Evolutionary conservation across 2,797 vertebrate genomes (phyloP).

Genomic region (Malacoctenus gilli): DNA sequence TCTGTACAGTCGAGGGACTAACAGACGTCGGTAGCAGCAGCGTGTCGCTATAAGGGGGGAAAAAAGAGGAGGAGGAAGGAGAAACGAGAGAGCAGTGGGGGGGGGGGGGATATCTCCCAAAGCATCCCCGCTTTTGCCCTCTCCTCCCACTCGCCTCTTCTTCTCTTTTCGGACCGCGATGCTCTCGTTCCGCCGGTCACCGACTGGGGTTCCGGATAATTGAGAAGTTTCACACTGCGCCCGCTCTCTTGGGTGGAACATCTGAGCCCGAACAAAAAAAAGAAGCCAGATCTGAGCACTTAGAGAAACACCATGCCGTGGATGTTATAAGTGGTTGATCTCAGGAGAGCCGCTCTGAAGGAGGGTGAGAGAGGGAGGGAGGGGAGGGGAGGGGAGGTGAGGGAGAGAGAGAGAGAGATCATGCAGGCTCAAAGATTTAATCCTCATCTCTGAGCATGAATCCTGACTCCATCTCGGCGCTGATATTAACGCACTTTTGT

Average conservation of each 20-base stretch:
- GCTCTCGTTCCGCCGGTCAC: slow-evolving; percentile 41
- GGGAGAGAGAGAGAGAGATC: slow-evolving; percentile 19
- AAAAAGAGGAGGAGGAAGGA: slow-evolving; percentile 19
- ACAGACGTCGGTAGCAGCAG: slow-evolving; percentile 5
- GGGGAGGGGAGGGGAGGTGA: too few relatives aligned
- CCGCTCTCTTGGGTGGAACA: slow-evolving; percentile 53
- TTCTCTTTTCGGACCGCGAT: slow-evolving; percentile 30
- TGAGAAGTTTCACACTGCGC: slow-evolving; percentile 64
- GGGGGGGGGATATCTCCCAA: slow-evolving; percentile 32
- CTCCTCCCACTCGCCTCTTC: slow-evolving; percentile 47
- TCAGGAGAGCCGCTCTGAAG: slow-evolving; percentile 43
- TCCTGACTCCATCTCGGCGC: slow-evolving; percentile 1
- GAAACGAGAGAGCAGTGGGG: slow-evolving; percentile 35
- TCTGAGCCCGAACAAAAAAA: too few relatives aligned
- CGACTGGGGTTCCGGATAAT: slow-evolving; percentile 56
- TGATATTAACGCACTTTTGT: neutral
- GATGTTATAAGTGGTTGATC: slow-evolving; percentile 55
- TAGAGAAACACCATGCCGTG: slow-evolving; percentile 33
- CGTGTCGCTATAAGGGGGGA: too few relatives aligned
- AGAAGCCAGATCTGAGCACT: slow-evolving; percentile 58
- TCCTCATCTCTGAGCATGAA: slow-evolving; percentile 14
- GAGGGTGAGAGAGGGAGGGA: slow-evolving; percentile 14
- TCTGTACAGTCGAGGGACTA: too few relatives aligned
- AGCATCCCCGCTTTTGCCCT: slow-evolving; percentile 35
- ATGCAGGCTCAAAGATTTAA: slow-evolving; percentile 22